Conservation (phyloP, 1,140 invertebrate species). For the Tetragonula clypearis region DNA sequence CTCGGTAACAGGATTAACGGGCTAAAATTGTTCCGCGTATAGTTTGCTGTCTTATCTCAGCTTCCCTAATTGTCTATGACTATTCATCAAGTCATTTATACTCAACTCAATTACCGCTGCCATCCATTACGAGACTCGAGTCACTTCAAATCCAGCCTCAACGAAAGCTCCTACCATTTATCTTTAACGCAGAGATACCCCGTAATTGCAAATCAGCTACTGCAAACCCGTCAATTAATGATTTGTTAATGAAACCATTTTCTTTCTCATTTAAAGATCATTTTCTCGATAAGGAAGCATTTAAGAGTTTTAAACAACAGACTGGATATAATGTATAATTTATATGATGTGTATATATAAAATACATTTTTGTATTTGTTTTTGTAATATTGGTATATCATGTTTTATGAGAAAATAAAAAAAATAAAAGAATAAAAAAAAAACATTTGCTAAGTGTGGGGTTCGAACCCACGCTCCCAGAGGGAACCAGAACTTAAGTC, state of each 20-base stretch:
- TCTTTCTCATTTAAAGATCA: background rate
- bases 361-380: background rate
- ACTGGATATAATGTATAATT: no score
- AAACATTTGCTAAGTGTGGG: slow-evolving; percentile 82
- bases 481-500: slow-evolving; percentile 84
- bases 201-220: slow-evolving; percentile 43
- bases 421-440: slow-evolving; percentile 55
- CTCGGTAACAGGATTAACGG: slow-evolving; percentile 35
- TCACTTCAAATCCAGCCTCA: slow-evolving; percentile 52
- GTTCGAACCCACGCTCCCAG: slow-evolving; percentile 84
- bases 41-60: slow-evolving; percentile 56
- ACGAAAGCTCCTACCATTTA: slow-evolving; percentile 65
- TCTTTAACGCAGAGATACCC: slow-evolving; percentile 51
- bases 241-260: slow-evolving; percentile 43
- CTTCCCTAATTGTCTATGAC: slow-evolving; percentile 68
- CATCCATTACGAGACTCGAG: slow-evolving; percentile 55
- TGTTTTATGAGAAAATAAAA: background rate
- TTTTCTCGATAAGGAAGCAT: background rate
- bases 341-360: background rate
- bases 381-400: no score
- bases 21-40: slow-evolving; percentile 37
- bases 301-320: background rate
- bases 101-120: slow-evolving; percentile 66
- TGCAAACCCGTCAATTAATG: slow-evolving; percentile 35
- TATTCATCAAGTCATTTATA: slow-evolving; percentile 74